Conservation (phyloP, 64 coral and sea anemone genomes). For the Montipora foliosa region DNA sequence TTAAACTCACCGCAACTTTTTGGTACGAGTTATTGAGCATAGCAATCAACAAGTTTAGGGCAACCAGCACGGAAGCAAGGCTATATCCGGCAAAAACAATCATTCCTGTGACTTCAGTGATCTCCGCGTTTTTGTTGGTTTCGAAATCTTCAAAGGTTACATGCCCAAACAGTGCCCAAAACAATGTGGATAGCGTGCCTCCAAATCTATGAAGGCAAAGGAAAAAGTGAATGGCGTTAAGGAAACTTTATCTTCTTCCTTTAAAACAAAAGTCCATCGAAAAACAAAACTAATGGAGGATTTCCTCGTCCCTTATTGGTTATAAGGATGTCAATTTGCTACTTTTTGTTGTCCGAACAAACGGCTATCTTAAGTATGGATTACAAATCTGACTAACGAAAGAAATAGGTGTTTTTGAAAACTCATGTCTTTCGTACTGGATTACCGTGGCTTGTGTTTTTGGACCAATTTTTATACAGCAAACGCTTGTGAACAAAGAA, state of each 20-base stretch:
- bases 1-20: conserved; percentile 70
- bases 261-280: too few species aligned
- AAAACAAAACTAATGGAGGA: too few species aligned
- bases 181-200: conserved; percentile 40
- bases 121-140: conserved; percentile 16
- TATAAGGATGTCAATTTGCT: not conserved
- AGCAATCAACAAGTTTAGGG: conserved; percentile 72
- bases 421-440: too few species aligned
- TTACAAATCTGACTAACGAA: too few species aligned
- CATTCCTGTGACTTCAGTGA: conserved; percentile 71
- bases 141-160: conserved; percentile 31
- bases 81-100: conserved; percentile 70
- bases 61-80: conserved; percentile 61
- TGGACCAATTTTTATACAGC: too few species aligned
- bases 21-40: conserved; percentile 84
- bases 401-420: too few species aligned
- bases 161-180: conserved; percentile 85
- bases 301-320: too few species aligned
- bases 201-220: conserved; percentile 42
- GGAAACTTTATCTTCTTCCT: too few species aligned
- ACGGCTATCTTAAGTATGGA: not conserved
- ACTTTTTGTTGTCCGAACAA: not conserved
- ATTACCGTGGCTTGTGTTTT: too few species aligned
- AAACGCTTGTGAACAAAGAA: too few species aligned
- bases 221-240: too few species aligned